Conservation (phyloP, 64 coral and sea anemone species). For the Pachyseris speciosa region DNA sequence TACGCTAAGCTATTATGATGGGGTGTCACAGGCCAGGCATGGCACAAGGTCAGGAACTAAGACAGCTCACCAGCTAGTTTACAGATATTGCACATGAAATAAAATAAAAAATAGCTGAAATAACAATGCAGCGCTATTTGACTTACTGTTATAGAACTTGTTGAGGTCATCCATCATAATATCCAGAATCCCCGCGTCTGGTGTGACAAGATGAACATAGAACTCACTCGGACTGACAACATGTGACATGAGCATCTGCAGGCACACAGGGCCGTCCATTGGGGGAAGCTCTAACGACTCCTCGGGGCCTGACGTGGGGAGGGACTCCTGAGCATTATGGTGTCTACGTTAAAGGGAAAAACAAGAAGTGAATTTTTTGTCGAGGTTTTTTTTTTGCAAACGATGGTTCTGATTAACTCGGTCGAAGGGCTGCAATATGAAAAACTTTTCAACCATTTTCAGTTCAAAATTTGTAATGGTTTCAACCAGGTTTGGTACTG, state of each 20-base stretch:
- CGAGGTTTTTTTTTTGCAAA: too few relatives aligned
- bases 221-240: slow-evolving; percentile 85
- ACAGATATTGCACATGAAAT: too few relatives aligned
- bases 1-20: too few relatives aligned
- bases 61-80: too few relatives aligned
- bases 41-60: too few relatives aligned
- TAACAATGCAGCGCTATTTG: not conserved
- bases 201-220: slow-evolving; percentile 94
- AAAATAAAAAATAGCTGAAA: too few relatives aligned
- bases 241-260: slow-evolving; percentile 89
- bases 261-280: slow-evolving; percentile 18
- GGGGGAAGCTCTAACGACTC: slow-evolving; percentile 28
- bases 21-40: too few relatives aligned
- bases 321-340: not conserved
- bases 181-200: slow-evolving; percentile 79
- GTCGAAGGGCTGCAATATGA: too few relatives aligned
- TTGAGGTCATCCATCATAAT: slow-evolving; percentile 74
- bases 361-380: not conserved
- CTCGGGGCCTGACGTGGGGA: not conserved
- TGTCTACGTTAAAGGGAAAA: not conserved
- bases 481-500: too few relatives aligned
- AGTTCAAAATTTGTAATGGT: too few relatives aligned
- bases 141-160: slow-evolving; percentile 60
- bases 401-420: too few relatives aligned
- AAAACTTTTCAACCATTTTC: too few relatives aligned